Conservation (phyloP, 2,113 vertebrate species). For the Eurypyga helias region DNA sequence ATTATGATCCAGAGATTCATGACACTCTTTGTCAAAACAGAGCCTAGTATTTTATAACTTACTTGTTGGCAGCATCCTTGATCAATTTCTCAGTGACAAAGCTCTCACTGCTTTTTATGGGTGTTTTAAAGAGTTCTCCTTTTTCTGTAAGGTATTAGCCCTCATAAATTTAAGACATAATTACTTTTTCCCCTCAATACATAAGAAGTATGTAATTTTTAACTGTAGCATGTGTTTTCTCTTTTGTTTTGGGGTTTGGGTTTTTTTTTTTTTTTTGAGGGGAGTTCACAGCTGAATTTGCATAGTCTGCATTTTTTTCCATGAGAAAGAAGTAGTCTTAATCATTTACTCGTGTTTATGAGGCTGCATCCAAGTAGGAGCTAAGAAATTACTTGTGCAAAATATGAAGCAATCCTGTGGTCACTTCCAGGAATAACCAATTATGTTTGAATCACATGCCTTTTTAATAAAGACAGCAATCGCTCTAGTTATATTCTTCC, state of each 20-base stretch:
- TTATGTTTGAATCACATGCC: neutral
- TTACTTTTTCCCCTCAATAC: neutral
- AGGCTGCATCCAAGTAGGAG: neutral
- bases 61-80: neutral
- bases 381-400: neutral
- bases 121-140: neutral
- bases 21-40: constrained; percentile 25
- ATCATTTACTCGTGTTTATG: neutral
- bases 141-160: neutral
- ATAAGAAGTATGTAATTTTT: neutral
- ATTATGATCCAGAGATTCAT: constrained; percentile 5
- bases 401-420: neutral
- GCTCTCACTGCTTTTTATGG: neutral
- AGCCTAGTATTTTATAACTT: constrained; percentile 4
- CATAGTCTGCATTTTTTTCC: neutral
- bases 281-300: neutral
- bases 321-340: neutral
- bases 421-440: neutral
- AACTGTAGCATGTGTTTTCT: neutral
- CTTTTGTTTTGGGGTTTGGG: neutral
- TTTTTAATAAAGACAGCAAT: neutral
- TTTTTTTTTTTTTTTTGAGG: neutral
- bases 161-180: neutral
- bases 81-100: neutral
- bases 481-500: neutral